These are phyloP conservation scores for Anthoscopus minutus DNA, from an alignment of 2,113 vertebrate genomes.

Conservation along the genomic window DNA sequence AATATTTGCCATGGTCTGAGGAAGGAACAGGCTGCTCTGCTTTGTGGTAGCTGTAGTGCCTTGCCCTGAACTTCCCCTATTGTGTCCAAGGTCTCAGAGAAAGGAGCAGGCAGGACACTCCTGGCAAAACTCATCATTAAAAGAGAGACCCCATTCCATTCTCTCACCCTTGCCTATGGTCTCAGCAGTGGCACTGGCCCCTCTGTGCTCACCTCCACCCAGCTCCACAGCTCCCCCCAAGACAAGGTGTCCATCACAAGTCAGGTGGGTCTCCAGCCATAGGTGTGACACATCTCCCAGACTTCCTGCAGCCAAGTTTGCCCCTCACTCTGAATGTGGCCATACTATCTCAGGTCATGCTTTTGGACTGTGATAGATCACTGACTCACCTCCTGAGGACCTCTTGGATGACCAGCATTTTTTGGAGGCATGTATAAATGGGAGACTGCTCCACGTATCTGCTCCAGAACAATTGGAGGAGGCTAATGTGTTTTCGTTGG, in stretches of 20 bases:
- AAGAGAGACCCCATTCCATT: background rate
- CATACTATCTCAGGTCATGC: background rate
- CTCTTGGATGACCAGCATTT: background rate
- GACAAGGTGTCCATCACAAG: background rate
- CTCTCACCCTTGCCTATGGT: background rate
- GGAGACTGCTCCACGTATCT: background rate
- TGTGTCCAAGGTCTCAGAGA: background rate
- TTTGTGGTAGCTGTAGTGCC: accelerated
- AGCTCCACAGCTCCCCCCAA: background rate
- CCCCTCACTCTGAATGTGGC: background rate
- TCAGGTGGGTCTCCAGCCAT: background rate
- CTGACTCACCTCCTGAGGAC: background rate
- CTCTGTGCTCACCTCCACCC: background rate
- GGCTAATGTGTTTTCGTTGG: background rate
- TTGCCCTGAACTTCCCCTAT: background rate
- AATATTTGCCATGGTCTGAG: background rate
- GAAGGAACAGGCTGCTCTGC: background rate
- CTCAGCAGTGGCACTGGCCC: accelerated
- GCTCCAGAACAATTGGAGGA: background rate
- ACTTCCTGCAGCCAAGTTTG: background rate
- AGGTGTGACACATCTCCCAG: background rate
- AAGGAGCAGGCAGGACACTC: background rate
- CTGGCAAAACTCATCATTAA: background rate
- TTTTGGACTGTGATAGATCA: background rate
- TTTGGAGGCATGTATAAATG: background rate